Conservation (phyloP, 2,113 vertebrate species). For the Pristiophorus japonicus region DNA sequence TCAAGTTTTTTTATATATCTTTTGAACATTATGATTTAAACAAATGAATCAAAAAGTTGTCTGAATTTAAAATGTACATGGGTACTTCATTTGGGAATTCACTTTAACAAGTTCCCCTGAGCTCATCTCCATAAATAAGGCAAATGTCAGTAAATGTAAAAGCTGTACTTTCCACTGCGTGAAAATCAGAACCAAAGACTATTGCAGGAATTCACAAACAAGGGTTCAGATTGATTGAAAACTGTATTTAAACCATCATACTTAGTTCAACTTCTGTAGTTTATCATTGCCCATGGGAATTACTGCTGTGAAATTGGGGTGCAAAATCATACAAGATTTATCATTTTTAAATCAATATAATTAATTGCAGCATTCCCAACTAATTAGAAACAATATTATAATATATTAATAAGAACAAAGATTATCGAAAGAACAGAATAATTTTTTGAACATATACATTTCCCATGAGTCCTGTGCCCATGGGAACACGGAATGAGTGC, state of each 20-base stretch:
- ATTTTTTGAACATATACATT: neutral
- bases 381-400: neutral
- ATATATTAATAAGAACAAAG: neutral
- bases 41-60: neutral
- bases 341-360: neutral
- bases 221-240: neutral
- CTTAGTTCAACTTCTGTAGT: neutral
- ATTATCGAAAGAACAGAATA: neutral
- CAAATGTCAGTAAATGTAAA: neutral
- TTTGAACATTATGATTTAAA: conserved; percentile 3
- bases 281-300: neutral
- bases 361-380: neutral
- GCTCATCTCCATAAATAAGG: neutral
- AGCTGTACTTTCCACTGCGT: neutral
- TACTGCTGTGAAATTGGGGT: neutral
- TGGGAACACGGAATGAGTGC: neutral
- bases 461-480: neutral
- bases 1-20: neutral
- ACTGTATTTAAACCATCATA: neutral
- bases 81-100: neutral
- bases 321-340: neutral
- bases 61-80: neutral
- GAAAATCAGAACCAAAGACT: neutral
- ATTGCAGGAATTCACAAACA: neutral
- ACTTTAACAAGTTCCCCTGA: neutral